Percentiles rank a stretch among this genome's conserved stretches.
Evolutionary conservation across 2,888 invertebrate genomes (phyloP).

Genomic region (Cartodere bifasciata): DNA sequence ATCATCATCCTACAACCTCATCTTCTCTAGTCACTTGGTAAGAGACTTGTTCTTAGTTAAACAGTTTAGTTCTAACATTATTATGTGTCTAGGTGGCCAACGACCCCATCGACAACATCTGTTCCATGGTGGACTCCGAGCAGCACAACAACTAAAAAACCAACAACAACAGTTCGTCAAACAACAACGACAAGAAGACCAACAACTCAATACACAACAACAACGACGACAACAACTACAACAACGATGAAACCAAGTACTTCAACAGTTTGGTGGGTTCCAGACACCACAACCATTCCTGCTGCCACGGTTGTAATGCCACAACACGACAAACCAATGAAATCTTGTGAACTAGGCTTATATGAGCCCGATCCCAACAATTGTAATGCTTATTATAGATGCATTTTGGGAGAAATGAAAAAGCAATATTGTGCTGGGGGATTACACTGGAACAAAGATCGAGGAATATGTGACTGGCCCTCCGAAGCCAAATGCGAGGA

Average conservation of each 20-base stretch:
- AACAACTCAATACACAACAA: constrained; percentile 27
- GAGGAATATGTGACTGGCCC: constrained; percentile 72
- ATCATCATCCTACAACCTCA: constrained; percentile 14
- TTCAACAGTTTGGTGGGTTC: constrained; percentile 19
- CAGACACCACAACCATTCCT: constrained; percentile 32
- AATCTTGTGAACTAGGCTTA: constrained; percentile 35
- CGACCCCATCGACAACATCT: constrained; percentile 21
- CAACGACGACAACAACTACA: constrained; percentile 27
- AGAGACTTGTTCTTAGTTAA: constrained; percentile 14
- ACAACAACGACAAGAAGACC: constrained; percentile 19
- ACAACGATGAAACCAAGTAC: constrained; percentile 14
- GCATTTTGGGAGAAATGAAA: constrained; percentile 56
- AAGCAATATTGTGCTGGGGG: constrained; percentile 69
- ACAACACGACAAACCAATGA: constrained; percentile 27
- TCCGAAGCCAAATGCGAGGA: constrained; percentile 52
- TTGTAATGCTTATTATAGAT: constrained; percentile 66
- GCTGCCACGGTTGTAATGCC: constrained; percentile 37
- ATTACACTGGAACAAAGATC: constrained; percentile 61
- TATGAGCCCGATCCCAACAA: constrained; percentile 50
- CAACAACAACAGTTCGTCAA: constrained; percentile 26
- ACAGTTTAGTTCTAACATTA: no score
- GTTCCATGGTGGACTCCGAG: constrained; percentile 26
- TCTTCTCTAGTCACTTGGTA: constrained; percentile 13
- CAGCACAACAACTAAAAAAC: constrained; percentile 27
- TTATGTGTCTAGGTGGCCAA: constrained; percentile 27